Base-by-base conservation (phyloP, 2,113 vertebrate genomes). In the Syngnathus typhle region DNA sequence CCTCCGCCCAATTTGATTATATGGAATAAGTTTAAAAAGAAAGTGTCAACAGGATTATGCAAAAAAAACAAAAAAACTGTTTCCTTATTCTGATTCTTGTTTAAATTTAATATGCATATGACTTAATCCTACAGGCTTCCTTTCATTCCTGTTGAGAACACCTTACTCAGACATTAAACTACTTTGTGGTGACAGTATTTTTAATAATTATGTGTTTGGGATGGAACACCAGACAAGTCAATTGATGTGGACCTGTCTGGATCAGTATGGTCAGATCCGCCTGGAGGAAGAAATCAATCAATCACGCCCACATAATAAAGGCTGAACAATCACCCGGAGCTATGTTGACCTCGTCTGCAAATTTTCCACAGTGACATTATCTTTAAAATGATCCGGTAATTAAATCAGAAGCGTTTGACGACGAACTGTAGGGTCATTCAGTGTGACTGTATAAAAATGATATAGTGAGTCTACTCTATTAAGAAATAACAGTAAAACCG, bases 291-390 rank as follows among this genome's bases (percentile, higher is more conserved):
- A 78, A 78, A 47, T 12, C 71, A 77, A 87, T 79, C 84, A 87
- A 82, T 82, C 72, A 71, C 23, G 44, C 70, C 72, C 82, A 68
- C 82, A 69, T 65, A 79, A 82, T 81, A 73, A 85, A 74, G 76
- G 74, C 76, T 74, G 64, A 68, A 74, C 64, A 71, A 59, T 69
- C 64, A 72, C 21, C 18, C 72, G 71, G 72, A 13, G 41, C 27
- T 32, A 44, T 78, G 87, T 85, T 70, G 84, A 89, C 82, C 77
- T 69, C 67, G 67, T 32, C 59, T 59, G 56, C 76, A 80, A 74
- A 73, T 79, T 77, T 77, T 70, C 71, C 67, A 72, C 63, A 67
- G 70, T 61, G 16, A 36, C 68, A 69, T 54, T 72, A 70, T 64
- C 60, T 68, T 43, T 61, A 62, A 65, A 70, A 63, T 47, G 41